phyloP scores from a whole-genome alignment of 2,888 invertebrate species.

The Seira sanloemensis region DNA sequence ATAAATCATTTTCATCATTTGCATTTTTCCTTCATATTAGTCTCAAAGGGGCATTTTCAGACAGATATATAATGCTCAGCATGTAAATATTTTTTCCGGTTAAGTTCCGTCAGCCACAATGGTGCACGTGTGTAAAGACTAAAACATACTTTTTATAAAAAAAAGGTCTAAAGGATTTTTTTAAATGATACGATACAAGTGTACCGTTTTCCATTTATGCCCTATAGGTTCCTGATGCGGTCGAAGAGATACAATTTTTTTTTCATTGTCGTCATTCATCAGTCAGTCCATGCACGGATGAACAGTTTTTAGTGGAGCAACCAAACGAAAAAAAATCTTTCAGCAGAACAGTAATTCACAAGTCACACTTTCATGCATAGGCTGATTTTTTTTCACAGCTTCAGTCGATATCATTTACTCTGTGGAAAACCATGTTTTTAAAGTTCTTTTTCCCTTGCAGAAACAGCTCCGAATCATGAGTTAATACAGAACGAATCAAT shows the following conservation, averaged over 20 bases:
- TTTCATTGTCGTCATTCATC: not conserved
- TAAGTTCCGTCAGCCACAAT: too few species aligned
- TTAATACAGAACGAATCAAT: slow-evolving; percentile 72
- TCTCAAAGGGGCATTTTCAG: too few species aligned
- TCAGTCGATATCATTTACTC: not conserved
- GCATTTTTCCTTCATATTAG: too few species aligned
- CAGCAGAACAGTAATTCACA: not conserved
- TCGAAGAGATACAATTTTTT: not conserved
- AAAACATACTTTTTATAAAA: too few species aligned
- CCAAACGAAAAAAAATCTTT: too few species aligned
- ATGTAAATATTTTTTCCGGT: too few species aligned
- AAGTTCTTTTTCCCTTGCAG: slow-evolving; percentile 12
- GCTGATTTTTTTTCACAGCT: not conserved
- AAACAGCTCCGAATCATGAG: slow-evolving; percentile 66
- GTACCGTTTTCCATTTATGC: not conserved
- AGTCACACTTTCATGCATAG: not conserved
- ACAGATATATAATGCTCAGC: too few species aligned
- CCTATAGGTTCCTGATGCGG: not conserved
- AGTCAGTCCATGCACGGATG: slow-evolving; percentile 23
- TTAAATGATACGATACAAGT: too few species aligned
- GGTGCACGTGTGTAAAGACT: too few species aligned
- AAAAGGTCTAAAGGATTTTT: too few species aligned
- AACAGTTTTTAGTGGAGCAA: slow-evolving; percentile 36
- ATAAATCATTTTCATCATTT: too few species aligned
- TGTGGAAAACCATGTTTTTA: not conserved